A percentile compares a stretch with the other conserved stretches of the same genome.
These are phyloP conservation scores for Acropternis orthonyx DNA, from an alignment of 2,797 vertebrate species.

Conservation along the genomic window DNA sequence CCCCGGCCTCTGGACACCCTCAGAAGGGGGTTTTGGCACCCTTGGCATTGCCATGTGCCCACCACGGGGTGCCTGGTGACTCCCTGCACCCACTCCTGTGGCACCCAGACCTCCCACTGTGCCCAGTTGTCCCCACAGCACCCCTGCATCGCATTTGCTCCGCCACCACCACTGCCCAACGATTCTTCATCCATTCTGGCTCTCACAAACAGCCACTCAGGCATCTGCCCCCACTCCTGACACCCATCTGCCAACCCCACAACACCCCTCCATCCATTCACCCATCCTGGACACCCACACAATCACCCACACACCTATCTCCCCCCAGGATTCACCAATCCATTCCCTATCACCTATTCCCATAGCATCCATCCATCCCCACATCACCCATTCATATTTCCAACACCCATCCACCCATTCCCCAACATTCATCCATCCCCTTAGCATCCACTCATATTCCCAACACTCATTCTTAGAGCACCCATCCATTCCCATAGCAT, in stretches of 20 bases:
- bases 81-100: not conserved
- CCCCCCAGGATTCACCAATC: not conserved
- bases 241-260: not conserved
- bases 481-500: not conserved
- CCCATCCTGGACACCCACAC: not conserved
- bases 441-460: not conserved
- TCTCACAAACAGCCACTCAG: not conserved
- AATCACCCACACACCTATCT: not conserved
- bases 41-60: rapidly evolving
- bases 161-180: not conserved
- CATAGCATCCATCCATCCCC: not conserved
- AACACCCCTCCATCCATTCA: not conserved
- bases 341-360: not conserved
- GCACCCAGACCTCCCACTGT: not conserved
- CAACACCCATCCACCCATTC: not conserved
- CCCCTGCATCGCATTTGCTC: not conserved
- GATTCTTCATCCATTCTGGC: not conserved
- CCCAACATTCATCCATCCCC: not conserved
- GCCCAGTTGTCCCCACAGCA: not conserved
- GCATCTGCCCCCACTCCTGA: not conserved
- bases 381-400: not conserved
- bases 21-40: not conserved
- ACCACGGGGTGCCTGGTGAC: rapidly evolving
- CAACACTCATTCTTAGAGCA: not conserved
- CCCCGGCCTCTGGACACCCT: not conserved